Evolutionary conservation across 2,888 invertebrate species (phyloP), one percentile per base, ranked within the genome.

Genomic region (Loripinus fragilis): DNA sequence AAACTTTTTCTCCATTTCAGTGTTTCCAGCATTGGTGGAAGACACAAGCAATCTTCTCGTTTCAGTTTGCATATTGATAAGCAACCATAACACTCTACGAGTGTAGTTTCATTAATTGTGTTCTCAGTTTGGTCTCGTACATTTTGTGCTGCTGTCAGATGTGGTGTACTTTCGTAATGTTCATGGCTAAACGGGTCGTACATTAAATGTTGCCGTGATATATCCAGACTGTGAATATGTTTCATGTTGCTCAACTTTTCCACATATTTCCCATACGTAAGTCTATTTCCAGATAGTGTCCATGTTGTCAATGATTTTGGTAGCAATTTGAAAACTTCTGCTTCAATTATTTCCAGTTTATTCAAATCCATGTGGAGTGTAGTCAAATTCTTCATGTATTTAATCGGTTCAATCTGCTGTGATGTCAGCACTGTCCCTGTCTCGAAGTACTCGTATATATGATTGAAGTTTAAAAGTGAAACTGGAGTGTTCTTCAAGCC

Each of bases 331-430:
- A 81, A 72, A 15, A 81, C 52, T 15, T 30, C 23, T 41, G 65
- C 64, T 17, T 78, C 76, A 45, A 83, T 64, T 20, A 83, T 71
- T 68, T 83, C 83, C 42, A 83, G 64, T 25, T 83, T 83, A 45
- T 83, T 83, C 20, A 83, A 35, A 68, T 81, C 83, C 72, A 83
- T 65, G 25, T 75, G 50, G 12, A 83, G 35, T 12, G 2, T 66
- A 48, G 66, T 45, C n/a, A 83, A 41, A 35, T 69, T 55, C 23
- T 55, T 66, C 10, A 83, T 48, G 10, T 80, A 76, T 30, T 33
- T 74, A 0, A 83, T 70, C 23, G 74, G 72, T 30, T 69, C 64
- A 12, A 81, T 52, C 17, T 80, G 41, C 0, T 52, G 15, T 5
- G 20, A 0, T 48, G 78, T 66, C 3, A 80, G 25, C 5, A 12